Evolutionary conservation across 1,140 invertebrate genomes (phyloP), one percentile per base, ranked within the genome.

Genomic region (Hycleus cichorii): DNA sequence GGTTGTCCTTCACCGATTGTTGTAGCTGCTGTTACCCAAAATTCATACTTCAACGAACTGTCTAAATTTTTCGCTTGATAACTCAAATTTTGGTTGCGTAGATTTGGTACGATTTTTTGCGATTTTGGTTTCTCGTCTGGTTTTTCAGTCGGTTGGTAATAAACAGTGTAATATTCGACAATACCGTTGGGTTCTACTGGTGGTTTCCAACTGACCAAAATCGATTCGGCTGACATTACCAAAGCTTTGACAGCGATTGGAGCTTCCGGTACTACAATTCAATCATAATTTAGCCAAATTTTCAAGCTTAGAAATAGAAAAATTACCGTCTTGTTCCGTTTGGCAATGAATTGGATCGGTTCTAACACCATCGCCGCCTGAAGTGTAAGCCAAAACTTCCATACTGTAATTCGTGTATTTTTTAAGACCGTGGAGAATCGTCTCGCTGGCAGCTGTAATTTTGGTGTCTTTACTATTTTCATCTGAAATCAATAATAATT

Each of bases 381-480:
- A 89, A 26, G 94, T 97, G 67, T 87, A 96, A 44, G 94, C 93
- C 59, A 97, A 75, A 39, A 97, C 92, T 81, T 96, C 91, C 83
- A 98, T 93, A 50, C 91, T 95, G 76, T 97, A 98, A 77, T 98
- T 97, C 1, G 94, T 97, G 73, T 88, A 97, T 73, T 96, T 96
- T 73, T 93, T 90, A 25, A 98, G 77, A 47, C 89, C 91, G 70
- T 94, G 89, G 4, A 95, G 80, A 69, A 94, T 93, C 1, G 93
- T 94, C 75, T 96, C 93, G 69, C 88, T 93, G 57, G 91, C 90
- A 42, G 92, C 86, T 46, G 90, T 92, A 61, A 91, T 93, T 74
- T 93, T 94, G 2, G 89, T 90, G 64, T 93, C 91, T 66, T 92
- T 92, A 9, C 89, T 90, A 66, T 89, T 91, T 71, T 95, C 92